phyloP scores from a whole-genome alignment of 2,888 invertebrate species.

The Ormyrus labotus region DNA sequence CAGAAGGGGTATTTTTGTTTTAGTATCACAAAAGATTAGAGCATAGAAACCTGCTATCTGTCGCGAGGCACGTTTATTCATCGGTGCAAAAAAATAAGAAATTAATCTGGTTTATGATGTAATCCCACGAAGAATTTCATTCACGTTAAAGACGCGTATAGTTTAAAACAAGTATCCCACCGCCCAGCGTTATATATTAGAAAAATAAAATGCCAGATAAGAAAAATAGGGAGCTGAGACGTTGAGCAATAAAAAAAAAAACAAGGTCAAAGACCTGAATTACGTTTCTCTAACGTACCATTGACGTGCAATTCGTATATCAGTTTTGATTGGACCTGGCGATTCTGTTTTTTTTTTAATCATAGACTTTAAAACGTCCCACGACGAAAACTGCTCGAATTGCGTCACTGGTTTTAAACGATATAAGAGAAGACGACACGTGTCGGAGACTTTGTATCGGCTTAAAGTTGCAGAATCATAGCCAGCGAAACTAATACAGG shows the following conservation, averaged over 20 bases:
- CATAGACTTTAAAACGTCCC: too few species aligned
- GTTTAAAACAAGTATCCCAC: too few species aligned
- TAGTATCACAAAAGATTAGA: too few species aligned
- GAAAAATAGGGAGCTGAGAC: too few species aligned
- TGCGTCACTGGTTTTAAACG: conserved; percentile 3
- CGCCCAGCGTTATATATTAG: too few species aligned
- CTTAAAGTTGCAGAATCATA: too few species aligned
- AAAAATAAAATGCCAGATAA: too few species aligned
- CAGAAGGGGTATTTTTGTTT: too few species aligned
- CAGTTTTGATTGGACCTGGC: conserved; percentile 25
- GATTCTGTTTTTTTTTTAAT: not conserved
- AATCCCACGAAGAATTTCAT: too few species aligned
- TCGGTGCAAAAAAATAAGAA: too few species aligned
- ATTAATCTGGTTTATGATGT: not conserved
- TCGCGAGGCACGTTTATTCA: not conserved
- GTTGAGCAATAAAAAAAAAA: not conserved
- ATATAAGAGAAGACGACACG: not conserved
- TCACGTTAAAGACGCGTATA: too few species aligned
- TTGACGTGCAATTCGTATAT: not conserved
- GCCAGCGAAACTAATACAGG: not conserved
- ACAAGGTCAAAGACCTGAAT: conserved; percentile 3
- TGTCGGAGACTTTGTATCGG: not conserved
- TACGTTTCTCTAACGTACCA: not conserved
- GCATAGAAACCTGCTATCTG: not conserved
- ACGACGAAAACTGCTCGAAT: not conserved